Evolutionary conservation across 2,888 invertebrate genomes (phyloP), one percentile per base, ranked within the genome.

Genomic region (Antheraea assamensis): DNA sequence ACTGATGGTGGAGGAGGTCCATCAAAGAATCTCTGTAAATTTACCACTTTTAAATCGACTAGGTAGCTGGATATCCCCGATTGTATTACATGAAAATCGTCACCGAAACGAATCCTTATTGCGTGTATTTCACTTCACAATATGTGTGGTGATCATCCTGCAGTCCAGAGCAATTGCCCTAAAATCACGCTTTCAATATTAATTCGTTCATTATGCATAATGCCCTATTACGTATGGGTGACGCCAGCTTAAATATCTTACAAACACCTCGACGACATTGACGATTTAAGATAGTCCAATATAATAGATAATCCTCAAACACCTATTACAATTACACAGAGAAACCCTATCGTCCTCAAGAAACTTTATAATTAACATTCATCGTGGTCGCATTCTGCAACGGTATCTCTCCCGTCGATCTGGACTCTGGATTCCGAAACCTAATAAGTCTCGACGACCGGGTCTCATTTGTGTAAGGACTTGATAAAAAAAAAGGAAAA

Each of bases 401-500:
- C 90, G 87, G 87, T 93, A 94, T 94, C 94, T 85, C 78, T 78
- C 75, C 89, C 86, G 89, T 89, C 91, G 90, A 93, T 93, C 93
- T 90, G 83, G 83, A 83, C 86, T 87, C 84, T 83, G 87, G 90
- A 93, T 92, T 88, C 92, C 92, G 87, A 90, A 90, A 88, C 92
- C 93, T 92, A 93, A 93, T 92, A 94, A 94, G 93, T 92, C 91
- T 87, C 85, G 83, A 84, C 88, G 83, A 84, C 88, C 89, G 85
- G 86, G 90, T 90, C 93, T 94, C 94, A 93, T 94, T 94, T 94
- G 92, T 92, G 94, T 90, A 89, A 91, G 90, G 88, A 89, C 87
- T 89, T 87, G 82, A 86, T 90, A 92, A 93, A 91, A 90, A 86
- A 89, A 86, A 90, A 90, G 86, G 89, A 91, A 91, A 88, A 89